Conservation (phyloP, 2,888 invertebrate species). For the Torymus auratus region DNA sequence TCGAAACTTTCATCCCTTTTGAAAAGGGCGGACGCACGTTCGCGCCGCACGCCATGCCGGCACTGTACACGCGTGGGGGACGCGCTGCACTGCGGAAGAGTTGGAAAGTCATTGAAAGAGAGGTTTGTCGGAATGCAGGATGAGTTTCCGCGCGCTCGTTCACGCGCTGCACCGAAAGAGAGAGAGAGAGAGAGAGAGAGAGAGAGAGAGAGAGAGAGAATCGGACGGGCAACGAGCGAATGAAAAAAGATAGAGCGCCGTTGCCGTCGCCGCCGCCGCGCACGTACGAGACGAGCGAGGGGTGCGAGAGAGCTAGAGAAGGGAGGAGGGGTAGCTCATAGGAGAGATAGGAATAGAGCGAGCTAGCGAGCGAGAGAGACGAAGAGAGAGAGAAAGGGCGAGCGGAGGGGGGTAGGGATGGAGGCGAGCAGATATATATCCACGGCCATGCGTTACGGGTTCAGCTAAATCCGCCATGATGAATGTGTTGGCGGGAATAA, state of each 20-base stretch:
- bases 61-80: neutral
- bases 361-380: constrained; percentile 7
- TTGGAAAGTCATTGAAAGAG: constrained; percentile 58
- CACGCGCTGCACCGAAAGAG: constrained; percentile 54
- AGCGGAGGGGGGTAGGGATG: constrained; percentile 63
- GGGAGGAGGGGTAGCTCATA: constrained; percentile 20
- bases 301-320: constrained; percentile 1
- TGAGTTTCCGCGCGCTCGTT: constrained; percentile 57
- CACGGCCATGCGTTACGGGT: constrained; percentile 77
- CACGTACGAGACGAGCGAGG: constrained; percentile 6
- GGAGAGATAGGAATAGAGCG: constrained; percentile 26
- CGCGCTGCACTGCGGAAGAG: constrained; percentile 37
- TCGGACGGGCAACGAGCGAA: neutral
- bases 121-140: constrained; percentile 62
- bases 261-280: neutral
- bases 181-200: no score
- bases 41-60: no score
- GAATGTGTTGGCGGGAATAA: constrained; percentile 77
- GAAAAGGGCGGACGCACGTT: constrained; percentile 2
- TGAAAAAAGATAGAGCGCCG: constrained; percentile 7
- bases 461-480: constrained; percentile 77
- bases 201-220: constrained; percentile 59
- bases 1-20: constrained; percentile 19
- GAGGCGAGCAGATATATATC: constrained; percentile 74
- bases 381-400: constrained; percentile 33